Conservation (phyloP, 2,888 invertebrate species). For the Aspidiotus destructor region DNA sequence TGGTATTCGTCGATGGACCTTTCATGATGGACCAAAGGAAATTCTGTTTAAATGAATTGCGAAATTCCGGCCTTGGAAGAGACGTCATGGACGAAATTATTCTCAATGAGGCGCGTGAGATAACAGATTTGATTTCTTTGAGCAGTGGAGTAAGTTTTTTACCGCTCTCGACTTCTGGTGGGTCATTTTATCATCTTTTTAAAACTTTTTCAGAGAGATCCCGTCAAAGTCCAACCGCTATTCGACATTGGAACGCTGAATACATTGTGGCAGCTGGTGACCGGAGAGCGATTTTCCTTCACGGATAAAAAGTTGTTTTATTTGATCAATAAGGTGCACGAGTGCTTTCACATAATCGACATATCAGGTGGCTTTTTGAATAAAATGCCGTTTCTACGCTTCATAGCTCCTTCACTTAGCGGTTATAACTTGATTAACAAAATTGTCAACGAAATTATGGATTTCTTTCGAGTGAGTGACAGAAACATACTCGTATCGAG, state of each 20-base stretch:
- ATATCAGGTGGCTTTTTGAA: constrained; percentile 60
- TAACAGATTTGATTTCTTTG: constrained; percentile 39
- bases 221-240: constrained; percentile 47
- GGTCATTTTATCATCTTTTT: constrained; percentile 4
- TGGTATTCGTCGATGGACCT: constrained; percentile 59
- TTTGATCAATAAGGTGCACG: constrained; percentile 51
- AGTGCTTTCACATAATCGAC: constrained; percentile 54
- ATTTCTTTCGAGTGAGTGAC: constrained; percentile 33
- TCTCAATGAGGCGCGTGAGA: constrained; percentile 48
- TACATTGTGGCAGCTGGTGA: constrained; percentile 59
- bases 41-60: constrained; percentile 56
- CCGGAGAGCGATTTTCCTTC: constrained; percentile 46
- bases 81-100: constrained; percentile 53
- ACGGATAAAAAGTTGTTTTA: constrained; percentile 49
- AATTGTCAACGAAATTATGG: constrained; percentile 33
- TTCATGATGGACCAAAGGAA: constrained; percentile 57
- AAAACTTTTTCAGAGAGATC: constrained; percentile 27
- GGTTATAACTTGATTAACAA: constrained; percentile 47
- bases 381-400: constrained; percentile 57
- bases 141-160: constrained; percentile 26
- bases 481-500: not conserved
- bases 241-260: constrained; percentile 58
- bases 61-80: constrained; percentile 55
- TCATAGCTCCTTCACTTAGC: constrained; percentile 52
- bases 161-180: not conserved